Conservation (phyloP, 2,888 invertebrate species). For the Drosophila ezoana region DNA sequence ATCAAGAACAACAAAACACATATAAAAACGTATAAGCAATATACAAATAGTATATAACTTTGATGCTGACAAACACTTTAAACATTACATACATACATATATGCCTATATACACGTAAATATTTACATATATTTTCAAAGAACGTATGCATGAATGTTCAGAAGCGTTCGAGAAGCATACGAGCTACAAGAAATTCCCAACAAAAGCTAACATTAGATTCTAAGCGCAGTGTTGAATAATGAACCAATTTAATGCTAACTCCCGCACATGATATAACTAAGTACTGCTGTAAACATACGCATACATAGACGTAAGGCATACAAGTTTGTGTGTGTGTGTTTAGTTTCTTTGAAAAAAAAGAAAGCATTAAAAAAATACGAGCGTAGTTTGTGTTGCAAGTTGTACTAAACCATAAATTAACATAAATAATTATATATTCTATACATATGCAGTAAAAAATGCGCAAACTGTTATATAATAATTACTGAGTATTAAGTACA, state of each 20-base stretch:
- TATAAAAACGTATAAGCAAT: slow-evolving; percentile 44
- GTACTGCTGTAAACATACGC: slow-evolving; percentile 3
- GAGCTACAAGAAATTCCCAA: background rate
- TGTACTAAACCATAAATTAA: slow-evolving; percentile 22
- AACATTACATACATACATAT: slow-evolving; percentile 24
- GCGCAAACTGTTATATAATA: slow-evolving; percentile 26
- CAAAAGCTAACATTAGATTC: slow-evolving; percentile 51
- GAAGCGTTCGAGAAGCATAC: slow-evolving; percentile 2
- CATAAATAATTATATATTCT: slow-evolving; percentile 31
- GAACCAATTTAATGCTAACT: slow-evolving; percentile 49
- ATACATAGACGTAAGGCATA: slow-evolving; percentile 19
- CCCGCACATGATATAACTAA: slow-evolving; percentile 8
- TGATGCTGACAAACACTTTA: slow-evolving; percentile 40
- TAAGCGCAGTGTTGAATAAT: slow-evolving; percentile 52
- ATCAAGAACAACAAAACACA: slow-evolving; percentile 15
- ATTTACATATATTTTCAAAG: slow-evolving; percentile 42
- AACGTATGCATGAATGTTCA: slow-evolving; percentile 21
- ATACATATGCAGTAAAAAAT: slow-evolving; percentile 18
- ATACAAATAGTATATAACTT: slow-evolving; percentile 54
- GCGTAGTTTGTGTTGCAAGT: slow-evolving; percentile 53
- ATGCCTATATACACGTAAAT: slow-evolving; percentile 18
- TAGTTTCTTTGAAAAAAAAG: slow-evolving; percentile 32
- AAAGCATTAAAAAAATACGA: slow-evolving; percentile 2
- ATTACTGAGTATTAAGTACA: slow-evolving; percentile 33
- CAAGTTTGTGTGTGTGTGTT: slow-evolving; percentile 32